Base-by-base conservation (phyloP, 2,113 vertebrate species). In the Burhinus oedicnemus region DNA sequence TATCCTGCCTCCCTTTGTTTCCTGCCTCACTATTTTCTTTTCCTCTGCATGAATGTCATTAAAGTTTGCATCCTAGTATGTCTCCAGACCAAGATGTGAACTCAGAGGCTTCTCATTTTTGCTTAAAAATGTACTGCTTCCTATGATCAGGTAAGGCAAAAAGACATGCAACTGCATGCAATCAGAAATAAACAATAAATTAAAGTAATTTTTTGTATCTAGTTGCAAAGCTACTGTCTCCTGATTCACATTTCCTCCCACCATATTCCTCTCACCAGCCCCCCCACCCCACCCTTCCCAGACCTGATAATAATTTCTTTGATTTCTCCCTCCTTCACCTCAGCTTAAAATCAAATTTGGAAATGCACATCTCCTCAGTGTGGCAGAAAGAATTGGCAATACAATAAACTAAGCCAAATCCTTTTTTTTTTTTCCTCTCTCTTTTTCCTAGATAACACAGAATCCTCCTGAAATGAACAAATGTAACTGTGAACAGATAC, bases 1-100 rank as follows among this genome's bases (percentile, higher is more conserved):
- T 87, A 57, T 66, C 77, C 54, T 72, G 32, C 42, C 49, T 89
- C 79, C 36, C 62, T 96, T 97, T 95, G 55, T 97, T 86, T 95
- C 89, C 89, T 83, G 60, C 42, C 38, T 80, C 68, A 72, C 62
- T 79, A 1, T 85, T 91, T 90, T 82, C 62, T 71, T 85, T 62
- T 81, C 27, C 65, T 81, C 74, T 74, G 29, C 38, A 44, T 55
- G 44, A 61, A 91, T n/a, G 65, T 26, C 45, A 83, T 57, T 96
- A 12, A 96, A 96, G 66, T 97, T 97, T 94, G 38, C 52, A 71
- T 80, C 75, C 69, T 71, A 15, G 44, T 34, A 57, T 18, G 55
- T 42, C 82, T 75, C 66, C 38, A 82, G 55, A 80, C 29, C 36
- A 66, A 90, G 61, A 79, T 12, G 38, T 40, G 62, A 90, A 78